A percentile compares a stretch with the other conserved stretches of the same genome.
These are phyloP conservation scores for Thymelicus lineola DNA, from an alignment of 2,888 invertebrate species.

Conservation along the genomic window DNA sequence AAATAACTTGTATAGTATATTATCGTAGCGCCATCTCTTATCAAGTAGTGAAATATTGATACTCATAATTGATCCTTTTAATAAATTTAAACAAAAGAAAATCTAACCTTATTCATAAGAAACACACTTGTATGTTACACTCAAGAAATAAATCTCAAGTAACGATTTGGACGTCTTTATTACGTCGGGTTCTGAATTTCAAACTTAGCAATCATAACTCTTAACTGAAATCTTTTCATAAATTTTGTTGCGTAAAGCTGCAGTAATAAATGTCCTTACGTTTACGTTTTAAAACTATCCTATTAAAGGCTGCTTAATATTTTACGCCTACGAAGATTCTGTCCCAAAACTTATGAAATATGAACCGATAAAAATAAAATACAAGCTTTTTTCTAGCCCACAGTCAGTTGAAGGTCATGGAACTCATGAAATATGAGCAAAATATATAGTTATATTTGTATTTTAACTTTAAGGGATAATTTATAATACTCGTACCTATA, in stretches of 20 bases:
- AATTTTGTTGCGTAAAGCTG: no score
- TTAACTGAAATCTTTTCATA: no score
- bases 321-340: constrained; percentile 43
- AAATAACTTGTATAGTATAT: no score
- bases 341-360: constrained; percentile 46
- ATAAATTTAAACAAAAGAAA: no score
- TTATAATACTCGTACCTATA: no score
- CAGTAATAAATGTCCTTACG: background rate
- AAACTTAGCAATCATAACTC: no score
- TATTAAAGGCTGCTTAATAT: constrained; percentile 20
- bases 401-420: constrained; percentile 22
- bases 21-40: background rate
- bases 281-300: constrained; percentile 9
- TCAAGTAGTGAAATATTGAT: background rate
- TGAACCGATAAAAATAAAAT: constrained; percentile 45
- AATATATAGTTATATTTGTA: background rate
- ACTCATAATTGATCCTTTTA: no score
- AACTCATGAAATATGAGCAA: background rate
- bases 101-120: no score
- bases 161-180: no score
- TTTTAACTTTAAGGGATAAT: background rate
- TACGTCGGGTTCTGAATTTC: no score
- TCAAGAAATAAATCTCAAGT: no score
- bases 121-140: no score
- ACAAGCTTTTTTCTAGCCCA: constrained; percentile 17